Evolutionary conservation across 2,113 vertebrate genomes (phyloP).

Genomic region (Pelvicachromis taeniatus): DNA sequence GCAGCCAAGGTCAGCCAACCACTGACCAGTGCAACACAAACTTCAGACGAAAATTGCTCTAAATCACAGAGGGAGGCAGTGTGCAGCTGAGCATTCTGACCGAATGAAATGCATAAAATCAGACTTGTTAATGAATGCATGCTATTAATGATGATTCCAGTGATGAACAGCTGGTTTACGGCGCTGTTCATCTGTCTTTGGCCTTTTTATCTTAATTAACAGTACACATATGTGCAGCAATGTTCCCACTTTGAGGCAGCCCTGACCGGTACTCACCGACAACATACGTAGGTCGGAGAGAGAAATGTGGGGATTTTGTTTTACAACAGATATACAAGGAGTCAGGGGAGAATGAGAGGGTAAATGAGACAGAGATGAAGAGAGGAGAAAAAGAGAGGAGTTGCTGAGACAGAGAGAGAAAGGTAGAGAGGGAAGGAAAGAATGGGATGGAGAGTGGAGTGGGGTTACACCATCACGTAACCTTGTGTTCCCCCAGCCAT

Average conservation of each 20-base stretch:
- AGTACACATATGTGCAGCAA: conserved; percentile 43
- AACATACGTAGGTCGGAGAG: conserved; percentile 43
- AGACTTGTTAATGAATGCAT: conserved; percentile 37
- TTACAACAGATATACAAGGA: conserved; percentile 56
- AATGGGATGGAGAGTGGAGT: neutral
- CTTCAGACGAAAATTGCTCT: neutral
- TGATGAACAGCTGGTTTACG: conserved; percentile 63
- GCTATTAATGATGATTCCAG: conserved; percentile 36
- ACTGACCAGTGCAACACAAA: conserved; percentile 4
- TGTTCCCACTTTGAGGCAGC: conserved; percentile 21
- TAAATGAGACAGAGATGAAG: conserved; percentile 64
- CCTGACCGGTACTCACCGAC: neutral
- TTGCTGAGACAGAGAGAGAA: conserved; percentile 31
- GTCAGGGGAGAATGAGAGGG: conserved; percentile 24
- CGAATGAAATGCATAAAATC: conserved; percentile 16
- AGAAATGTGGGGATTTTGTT: conserved; percentile 37
- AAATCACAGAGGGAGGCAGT: neutral
- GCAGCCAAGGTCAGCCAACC: conserved; percentile 49
- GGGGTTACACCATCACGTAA: conserved; percentile 54
- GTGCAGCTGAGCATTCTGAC: neutral
- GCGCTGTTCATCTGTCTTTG: conserved; percentile 36
- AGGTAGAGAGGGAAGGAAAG: neutral
- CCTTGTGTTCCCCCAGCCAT: conserved; percentile 69
- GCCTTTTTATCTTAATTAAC: conserved; percentile 67
- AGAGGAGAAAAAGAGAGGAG: conserved; percentile 10